phyloP scores from a whole-genome alignment of 2,888 invertebrate genomes.

The Protonemura montana region DNA sequence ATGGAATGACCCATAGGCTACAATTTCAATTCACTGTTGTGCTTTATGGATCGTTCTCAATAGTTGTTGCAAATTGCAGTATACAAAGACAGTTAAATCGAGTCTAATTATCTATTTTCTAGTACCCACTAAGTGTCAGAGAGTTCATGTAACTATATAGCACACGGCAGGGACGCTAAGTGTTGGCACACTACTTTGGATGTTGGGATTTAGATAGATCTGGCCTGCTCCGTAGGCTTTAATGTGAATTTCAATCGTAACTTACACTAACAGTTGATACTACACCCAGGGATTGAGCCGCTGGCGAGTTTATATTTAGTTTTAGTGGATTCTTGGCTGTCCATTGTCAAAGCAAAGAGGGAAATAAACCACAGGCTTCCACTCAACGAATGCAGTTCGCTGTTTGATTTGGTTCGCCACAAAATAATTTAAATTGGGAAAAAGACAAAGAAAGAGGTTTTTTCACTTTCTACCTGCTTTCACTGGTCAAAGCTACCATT shows the following conservation, averaged over 20 bases:
- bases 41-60: too few relatives aligned
- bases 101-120: too few relatives aligned
- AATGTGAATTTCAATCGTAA: neutral
- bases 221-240: neutral
- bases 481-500: neutral
- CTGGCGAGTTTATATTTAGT: constrained; percentile 7
- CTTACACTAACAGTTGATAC: constrained; percentile 4
- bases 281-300: neutral
- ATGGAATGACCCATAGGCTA: too few relatives aligned
- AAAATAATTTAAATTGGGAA: neutral
- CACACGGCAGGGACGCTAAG: neutral
- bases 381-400: neutral
- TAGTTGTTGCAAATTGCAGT: too few relatives aligned
- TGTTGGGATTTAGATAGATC: neutral
- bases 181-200: neutral
- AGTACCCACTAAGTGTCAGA: too few relatives aligned
- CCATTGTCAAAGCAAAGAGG: neutral
- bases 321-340: neutral
- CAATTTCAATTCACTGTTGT: too few relatives aligned
- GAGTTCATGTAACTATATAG: neutral
- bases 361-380: neutral
- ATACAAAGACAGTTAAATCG: too few relatives aligned
- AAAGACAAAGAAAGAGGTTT: neutral
- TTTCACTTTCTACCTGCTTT: neutral
- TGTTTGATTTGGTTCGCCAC: neutral